Conservation (phyloP, 2,113 vertebrate species). For the Istiophorus platypterus region DNA sequence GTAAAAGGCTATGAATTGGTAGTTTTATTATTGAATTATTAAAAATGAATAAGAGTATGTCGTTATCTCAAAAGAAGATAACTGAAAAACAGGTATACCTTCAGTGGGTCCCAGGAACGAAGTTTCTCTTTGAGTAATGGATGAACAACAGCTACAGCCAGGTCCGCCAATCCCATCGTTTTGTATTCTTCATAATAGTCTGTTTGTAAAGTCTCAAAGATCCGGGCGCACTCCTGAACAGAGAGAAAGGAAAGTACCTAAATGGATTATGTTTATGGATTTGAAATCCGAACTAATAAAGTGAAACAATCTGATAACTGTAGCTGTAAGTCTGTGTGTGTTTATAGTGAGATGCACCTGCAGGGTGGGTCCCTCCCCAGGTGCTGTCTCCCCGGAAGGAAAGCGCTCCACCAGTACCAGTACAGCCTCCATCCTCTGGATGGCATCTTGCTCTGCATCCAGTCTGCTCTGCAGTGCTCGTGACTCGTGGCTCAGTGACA, state of each 20-base stretch:
- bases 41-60: background rate
- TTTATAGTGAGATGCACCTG: slow-evolving; percentile 60
- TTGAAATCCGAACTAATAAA: slow-evolving; percentile 7
- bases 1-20: background rate
- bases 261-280: background rate
- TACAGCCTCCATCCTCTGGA: slow-evolving; percentile 91
- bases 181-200: slow-evolving; percentile 96
- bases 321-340: background rate
- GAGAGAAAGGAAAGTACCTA: slow-evolving; percentile 6
- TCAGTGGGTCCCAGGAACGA: slow-evolving; percentile 93
- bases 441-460: slow-evolving; percentile 85
- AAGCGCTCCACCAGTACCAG: slow-evolving; percentile 93
- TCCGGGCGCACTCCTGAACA: slow-evolving; percentile 87
- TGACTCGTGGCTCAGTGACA: slow-evolving; percentile 92
- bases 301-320: background rate
- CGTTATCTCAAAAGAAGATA: background rate
- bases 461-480: slow-evolving; percentile 88
- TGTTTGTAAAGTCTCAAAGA: slow-evolving; percentile 93
- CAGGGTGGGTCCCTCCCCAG: slow-evolving; percentile 75
- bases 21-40: background rate
- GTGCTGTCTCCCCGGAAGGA: slow-evolving; percentile 83
- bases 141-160: slow-evolving; percentile 93
- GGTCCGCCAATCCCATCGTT: slow-evolving; percentile 90
- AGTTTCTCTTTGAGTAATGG: slow-evolving; percentile 94
- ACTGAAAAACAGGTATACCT: slow-evolving; percentile 80